Conservation (phyloP, 92 coral and sea anemone genomes). For the Anthopleura xanthogrammica region DNA sequence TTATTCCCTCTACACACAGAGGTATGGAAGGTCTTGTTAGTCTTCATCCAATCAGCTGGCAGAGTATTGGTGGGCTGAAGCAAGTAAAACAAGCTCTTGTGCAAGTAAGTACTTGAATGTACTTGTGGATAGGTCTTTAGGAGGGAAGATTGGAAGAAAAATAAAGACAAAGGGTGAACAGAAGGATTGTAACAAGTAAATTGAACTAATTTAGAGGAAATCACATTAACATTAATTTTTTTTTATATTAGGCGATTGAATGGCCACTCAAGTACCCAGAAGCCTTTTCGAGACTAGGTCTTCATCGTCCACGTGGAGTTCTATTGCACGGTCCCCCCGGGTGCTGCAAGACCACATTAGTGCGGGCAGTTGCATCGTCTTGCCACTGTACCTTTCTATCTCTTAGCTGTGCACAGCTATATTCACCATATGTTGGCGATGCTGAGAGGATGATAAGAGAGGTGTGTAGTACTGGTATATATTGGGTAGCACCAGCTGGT, state of each 20-base stretch:
- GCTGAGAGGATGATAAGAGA: conserved; percentile 88
- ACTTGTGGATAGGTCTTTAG: no score
- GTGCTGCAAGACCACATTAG: conserved; percentile 93
- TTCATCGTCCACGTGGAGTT: conserved; percentile 85
- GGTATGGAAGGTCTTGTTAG: conserved; percentile 89
- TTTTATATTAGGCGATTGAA: conserved; percentile 74
- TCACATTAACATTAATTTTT: not conserved
- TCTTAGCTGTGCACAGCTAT: conserved; percentile 97
- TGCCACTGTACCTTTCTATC: conserved; percentile 90
- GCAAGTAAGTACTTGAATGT: no score
- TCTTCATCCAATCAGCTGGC: conserved; percentile 72
- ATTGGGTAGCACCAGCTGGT: not conserved
- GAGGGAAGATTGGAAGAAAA: no score
- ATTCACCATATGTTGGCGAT: conserved; percentile 94
- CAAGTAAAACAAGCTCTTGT: conserved; percentile 80
- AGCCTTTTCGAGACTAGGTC: conserved; percentile 85
- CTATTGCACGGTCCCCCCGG: conserved; percentile 98
- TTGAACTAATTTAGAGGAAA: not conserved
- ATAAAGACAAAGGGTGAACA: not conserved
- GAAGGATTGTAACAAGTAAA: not conserved
- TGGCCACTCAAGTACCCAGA: conserved; percentile 95
- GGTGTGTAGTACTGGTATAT: conserved; percentile 32
- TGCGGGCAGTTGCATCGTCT: conserved; percentile 87
- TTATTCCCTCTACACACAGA: conserved; percentile 92
- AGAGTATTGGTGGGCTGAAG: conserved; percentile 82